A percentile compares a stretch with the other conserved stretches of the same genome.
Conservation (phyloP, 2,113 vertebrate species). For the Microcebus murinus region DNA sequence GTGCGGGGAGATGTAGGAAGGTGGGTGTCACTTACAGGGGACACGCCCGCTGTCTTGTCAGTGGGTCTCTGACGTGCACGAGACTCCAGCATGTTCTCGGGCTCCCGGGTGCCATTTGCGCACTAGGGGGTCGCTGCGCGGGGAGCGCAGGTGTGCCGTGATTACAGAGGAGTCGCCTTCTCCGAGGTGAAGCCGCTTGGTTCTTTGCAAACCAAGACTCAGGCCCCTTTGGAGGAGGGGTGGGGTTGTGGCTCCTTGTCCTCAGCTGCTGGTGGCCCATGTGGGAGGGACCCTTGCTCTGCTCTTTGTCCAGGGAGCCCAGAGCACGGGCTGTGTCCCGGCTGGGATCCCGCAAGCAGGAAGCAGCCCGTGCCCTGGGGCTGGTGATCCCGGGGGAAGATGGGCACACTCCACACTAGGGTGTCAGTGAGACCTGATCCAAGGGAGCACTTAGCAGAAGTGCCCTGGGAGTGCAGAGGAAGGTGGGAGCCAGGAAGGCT, state of each 20-base stretch:
- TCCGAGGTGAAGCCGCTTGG: accelerated
- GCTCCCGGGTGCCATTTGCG: neutral
- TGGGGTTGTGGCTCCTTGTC: accelerated
- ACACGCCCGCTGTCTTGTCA: accelerated
- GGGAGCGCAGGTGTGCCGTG: neutral
- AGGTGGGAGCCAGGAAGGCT: neutral
- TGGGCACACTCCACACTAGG: accelerated
- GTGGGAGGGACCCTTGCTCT: neutral
- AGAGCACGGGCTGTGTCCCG: accelerated
- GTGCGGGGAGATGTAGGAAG: accelerated
- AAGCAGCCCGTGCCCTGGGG: accelerated
- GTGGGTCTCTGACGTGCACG: accelerated
- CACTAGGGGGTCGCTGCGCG: accelerated
- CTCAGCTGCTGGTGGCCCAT: accelerated
- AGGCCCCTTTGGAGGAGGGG: neutral
- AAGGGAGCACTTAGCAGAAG: neutral
- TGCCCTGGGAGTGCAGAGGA: neutral
- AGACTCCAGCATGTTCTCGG: accelerated
- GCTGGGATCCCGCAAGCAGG: accelerated
- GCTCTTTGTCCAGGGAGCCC: accelerated
- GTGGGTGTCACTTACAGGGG: accelerated
- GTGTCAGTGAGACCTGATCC: accelerated
- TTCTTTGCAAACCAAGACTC: neutral
- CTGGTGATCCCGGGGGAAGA: accelerated
- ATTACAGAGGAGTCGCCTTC: accelerated